A percentile compares a stretch with the other conserved stretches of the same genome.
These are phyloP conservation scores for Phrynocephalus guinanensis DNA, from an alignment of 2,797 vertebrate genomes.

Conservation along the genomic window DNA sequence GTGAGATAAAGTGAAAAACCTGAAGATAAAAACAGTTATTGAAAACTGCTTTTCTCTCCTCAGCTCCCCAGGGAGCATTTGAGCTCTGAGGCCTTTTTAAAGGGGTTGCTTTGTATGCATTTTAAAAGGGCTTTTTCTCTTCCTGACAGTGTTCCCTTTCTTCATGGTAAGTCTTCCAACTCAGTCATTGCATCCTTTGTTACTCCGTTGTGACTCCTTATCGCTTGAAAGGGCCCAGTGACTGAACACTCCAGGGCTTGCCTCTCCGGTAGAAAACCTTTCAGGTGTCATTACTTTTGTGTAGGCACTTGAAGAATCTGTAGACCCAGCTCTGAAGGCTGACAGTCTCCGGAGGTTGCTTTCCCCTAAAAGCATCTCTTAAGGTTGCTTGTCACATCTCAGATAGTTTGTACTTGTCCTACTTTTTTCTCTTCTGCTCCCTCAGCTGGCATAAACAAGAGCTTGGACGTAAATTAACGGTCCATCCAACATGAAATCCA, in stretches of 20 bases:
- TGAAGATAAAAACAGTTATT: constrained; percentile 59
- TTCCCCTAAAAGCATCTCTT: not conserved
- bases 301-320: not conserved
- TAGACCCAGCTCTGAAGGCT: not conserved
- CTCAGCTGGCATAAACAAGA: too few species aligned
- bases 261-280: not conserved
- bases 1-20: constrained; percentile 59
- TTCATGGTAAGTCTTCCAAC: not conserved
- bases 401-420: not conserved
- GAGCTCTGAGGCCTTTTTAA: constrained; percentile 54
- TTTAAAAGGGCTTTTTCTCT: constrained; percentile 29
- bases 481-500: too few species aligned
- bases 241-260: not conserved
- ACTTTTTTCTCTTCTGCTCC: not conserved
- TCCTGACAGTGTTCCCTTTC: not conserved
- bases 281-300: not conserved
- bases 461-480: too few species aligned
- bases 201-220: constrained; percentile 35
- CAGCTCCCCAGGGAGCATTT: constrained; percentile 56
- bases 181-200: not conserved
- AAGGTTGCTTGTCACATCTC: not conserved
- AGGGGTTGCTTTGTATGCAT: constrained; percentile 32
- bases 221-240: constrained; percentile 13
- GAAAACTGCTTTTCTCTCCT: constrained; percentile 58
- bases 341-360: not conserved